Conservation (phyloP, 2,113 vertebrate genomes). For the Galeopterus variegatus region DNA sequence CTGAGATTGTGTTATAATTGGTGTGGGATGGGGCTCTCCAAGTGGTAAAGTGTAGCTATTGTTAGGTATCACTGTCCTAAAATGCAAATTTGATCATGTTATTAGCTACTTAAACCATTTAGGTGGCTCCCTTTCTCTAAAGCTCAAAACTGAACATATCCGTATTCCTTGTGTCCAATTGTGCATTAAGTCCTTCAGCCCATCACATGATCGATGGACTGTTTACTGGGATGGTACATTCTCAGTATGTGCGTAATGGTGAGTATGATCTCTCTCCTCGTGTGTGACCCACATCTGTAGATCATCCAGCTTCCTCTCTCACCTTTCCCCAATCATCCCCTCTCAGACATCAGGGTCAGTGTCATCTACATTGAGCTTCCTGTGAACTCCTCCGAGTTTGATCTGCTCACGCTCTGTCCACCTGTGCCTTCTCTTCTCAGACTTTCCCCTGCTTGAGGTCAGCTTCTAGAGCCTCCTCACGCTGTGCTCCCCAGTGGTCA, state of each 20-base stretch:
- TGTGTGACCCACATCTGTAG: too few relatives aligned
- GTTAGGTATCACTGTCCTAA: too few relatives aligned
- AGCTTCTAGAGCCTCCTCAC: neutral
- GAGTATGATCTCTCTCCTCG: too few relatives aligned
- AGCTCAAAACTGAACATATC: neutral
- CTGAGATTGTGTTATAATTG: rapidly evolving
- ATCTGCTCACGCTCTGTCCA: neutral
- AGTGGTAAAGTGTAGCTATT: too few relatives aligned
- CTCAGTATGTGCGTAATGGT: too few relatives aligned
- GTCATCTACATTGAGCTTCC: rapidly evolving
- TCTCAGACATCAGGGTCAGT: too few relatives aligned
- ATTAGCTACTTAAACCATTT: neutral
- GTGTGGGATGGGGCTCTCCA: neutral
- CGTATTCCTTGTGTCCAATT: neutral
- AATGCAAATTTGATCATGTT: neutral
- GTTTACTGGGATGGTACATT: neutral
- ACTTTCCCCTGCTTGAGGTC: neutral
- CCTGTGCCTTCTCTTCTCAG: neutral
- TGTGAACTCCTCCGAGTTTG: neutral
- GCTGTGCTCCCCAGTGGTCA: rapidly evolving
- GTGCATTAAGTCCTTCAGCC: neutral
- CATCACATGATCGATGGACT: rapidly evolving
- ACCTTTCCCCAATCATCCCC: rapidly evolving
- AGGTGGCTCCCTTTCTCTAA: neutral
- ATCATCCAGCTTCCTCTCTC: neutral